Percentiles rank a stretch among this genome's conserved stretches.
Evolutionary conservation across 2,888 invertebrate species (phyloP).

Genomic region (Drosophila greeni): DNA sequence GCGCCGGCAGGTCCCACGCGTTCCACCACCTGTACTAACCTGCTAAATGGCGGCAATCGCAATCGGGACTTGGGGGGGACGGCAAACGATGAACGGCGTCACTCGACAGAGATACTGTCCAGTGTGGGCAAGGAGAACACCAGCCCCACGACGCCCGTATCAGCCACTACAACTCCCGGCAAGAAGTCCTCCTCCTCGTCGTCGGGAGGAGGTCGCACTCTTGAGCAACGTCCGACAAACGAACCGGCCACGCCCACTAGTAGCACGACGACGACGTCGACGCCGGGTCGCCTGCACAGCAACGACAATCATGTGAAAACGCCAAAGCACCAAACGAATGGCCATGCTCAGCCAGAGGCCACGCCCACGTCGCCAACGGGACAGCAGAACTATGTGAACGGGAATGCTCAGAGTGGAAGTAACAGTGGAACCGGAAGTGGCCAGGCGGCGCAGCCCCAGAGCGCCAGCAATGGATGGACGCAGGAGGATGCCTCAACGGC

Average conservation of each 20-base stretch:
- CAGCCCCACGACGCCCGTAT: slow-evolving; percentile 59
- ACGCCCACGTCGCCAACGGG: slow-evolving; percentile 57
- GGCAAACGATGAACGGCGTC: slow-evolving; percentile 74
- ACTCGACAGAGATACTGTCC: slow-evolving; percentile 77
- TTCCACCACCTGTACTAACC: slow-evolving; percentile 78
- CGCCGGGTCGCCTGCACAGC: slow-evolving; percentile 49
- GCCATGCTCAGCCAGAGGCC: slow-evolving; percentile 45
- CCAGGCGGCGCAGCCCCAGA: slow-evolving; percentile 67
- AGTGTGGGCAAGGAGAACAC: slow-evolving; percentile 74
- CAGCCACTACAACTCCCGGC: slow-evolving; percentile 52
- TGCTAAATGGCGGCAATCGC: slow-evolving; percentile 69
- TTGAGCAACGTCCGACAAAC: slow-evolving; percentile 54
- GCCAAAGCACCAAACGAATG: slow-evolving; percentile 67
- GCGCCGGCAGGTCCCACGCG: slow-evolving; percentile 77
- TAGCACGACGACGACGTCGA: slow-evolving; percentile 41
- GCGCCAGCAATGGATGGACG: slow-evolving; percentile 60
- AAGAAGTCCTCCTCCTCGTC: slow-evolving; percentile 48
- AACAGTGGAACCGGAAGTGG: slow-evolving; percentile 14
- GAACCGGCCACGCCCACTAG: slow-evolving; percentile 41
- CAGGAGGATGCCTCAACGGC: slow-evolving; percentile 48
- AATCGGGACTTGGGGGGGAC: slow-evolving; percentile 49
- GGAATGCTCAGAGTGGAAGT: slow-evolving; percentile 53
- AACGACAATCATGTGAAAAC: slow-evolving; percentile 71
- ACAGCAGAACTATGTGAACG: slow-evolving; percentile 73
- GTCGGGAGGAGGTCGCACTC: slow-evolving; percentile 29